Percentiles rank a stretch among this genome's conserved stretches.
Conservation (phyloP, 2,797 vertebrate species). For the Brotula barbata region DNA sequence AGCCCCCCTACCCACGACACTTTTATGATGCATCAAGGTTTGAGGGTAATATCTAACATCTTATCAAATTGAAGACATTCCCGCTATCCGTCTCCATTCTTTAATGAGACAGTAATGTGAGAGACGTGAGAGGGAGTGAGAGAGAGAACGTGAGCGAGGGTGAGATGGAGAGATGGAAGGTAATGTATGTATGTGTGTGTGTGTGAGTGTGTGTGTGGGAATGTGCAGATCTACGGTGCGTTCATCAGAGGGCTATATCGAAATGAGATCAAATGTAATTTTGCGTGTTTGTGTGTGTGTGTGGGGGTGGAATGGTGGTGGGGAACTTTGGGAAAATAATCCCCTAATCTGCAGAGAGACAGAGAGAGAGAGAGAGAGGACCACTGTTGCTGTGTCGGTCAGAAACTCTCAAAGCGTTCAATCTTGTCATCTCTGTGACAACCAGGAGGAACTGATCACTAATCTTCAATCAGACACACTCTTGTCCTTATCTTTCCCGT, state of each 20-base stretch:
- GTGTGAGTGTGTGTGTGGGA: neutral
- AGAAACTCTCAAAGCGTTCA: no score
- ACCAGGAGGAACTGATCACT: no score
- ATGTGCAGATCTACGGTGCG: conserved; percentile 5
- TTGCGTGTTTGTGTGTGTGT: no score
- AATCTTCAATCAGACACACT: no score
- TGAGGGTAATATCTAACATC: conserved; percentile 36
- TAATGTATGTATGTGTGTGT: no score
- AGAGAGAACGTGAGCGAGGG: conserved; percentile 1
- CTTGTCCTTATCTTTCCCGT: no score
- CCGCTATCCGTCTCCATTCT: conserved; percentile 32
- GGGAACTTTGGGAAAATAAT: no score
- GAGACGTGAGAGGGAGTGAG: conserved; percentile 5
- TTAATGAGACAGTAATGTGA: conserved; percentile 39
- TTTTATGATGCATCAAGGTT: conserved; percentile 40
- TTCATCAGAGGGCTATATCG: conserved; percentile 16
- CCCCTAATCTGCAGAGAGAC: no score
- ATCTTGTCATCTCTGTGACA: no score
- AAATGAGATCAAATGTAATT: conserved; percentile 37
- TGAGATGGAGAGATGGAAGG: neutral
- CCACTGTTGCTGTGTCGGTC: no score
- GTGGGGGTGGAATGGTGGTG: no score
- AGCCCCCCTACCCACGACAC: conserved; percentile 38
- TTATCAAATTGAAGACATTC: conserved; percentile 48
- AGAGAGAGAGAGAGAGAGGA: no score